Evolutionary conservation across 2,888 invertebrate genomes (phyloP).

Genomic region (Eupithecia pulchellata): DNA sequence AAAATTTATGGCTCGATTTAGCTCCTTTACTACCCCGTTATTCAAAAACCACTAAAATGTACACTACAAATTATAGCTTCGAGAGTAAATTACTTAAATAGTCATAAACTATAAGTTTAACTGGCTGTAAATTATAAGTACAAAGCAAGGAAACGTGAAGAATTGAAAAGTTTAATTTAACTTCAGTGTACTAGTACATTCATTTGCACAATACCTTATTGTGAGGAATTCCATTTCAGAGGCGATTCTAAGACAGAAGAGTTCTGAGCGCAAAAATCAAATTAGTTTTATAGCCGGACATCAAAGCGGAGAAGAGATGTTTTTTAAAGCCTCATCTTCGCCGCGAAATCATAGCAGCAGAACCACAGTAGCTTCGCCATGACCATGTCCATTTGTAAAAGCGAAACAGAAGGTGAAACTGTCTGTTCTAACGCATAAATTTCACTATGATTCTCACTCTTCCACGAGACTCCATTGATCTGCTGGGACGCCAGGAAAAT

Average conservation of each 20-base stretch:
- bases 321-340: no score
- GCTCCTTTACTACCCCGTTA: not conserved
- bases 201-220: not conserved
- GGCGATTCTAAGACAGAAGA: not conserved
- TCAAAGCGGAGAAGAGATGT: no score
- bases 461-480: no score
- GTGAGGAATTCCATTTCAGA: not conserved
- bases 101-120: slow-evolving; percentile 9
- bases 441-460: no score
- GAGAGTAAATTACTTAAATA: slow-evolving; percentile 11
- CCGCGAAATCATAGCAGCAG: no score
- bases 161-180: slow-evolving; percentile 9
- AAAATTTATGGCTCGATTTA: not conserved
- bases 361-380: no score
- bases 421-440: no score
- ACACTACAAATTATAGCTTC: slow-evolving; percentile 3
- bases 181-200: not conserved
- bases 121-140: slow-evolving; percentile 11
- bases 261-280: no score
- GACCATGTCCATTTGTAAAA: no score
- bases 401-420: no score
- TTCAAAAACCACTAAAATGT: slow-evolving; percentile 10
- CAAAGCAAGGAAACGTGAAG: slow-evolving; percentile 7
- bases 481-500: no score
- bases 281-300: no score